Evolutionary conservation across 2,888 invertebrate genomes (phyloP), one percentile per base, ranked within the genome.

Genomic region (Apoda limacodes): DNA sequence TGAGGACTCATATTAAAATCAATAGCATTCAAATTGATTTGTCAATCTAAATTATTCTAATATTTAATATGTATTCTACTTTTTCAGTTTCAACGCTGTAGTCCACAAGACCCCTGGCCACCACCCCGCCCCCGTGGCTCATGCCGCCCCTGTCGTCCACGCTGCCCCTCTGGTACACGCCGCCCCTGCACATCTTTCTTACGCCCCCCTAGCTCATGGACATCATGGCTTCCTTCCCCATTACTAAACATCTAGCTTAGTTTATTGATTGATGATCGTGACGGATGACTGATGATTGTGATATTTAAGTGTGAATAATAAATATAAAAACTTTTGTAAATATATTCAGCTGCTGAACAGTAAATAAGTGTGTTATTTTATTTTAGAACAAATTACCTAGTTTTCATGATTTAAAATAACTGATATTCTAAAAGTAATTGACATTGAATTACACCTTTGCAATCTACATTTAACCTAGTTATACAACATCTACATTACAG

Each of bases 251-350:
- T 58, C 53, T 68, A 66, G 59, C 50, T 45, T 35, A 40, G 48
- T 50, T 49, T 51, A 46, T 51, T 51, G 50, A 48, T 55, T n/a
- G n/a, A 54, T 56, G 49, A 55, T 60, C 52, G 63, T 57, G 69
- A 69, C 51, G 70, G 52, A 72, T 75, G 75, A 65, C 56, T 76
- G 71, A 57, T 63, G 71, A 66, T 60, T 78, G 80, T 76, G 76
- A 76, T 80, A 80, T 78, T 80, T 80, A 80, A 72, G 72, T 75
- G 72, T 75, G 74, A 70, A 67, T 58, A 67, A 59, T 60, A 59
- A 60, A 60, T 58, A 48, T 48, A 46, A 60, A 52, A 55, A 54
- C 63, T 57, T 59, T 48, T 69, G 72, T 75, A 69, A 78, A 78
- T 78, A 75, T 72, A 78, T 64, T 67, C 67, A 66, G 69, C 72